These are phyloP conservation scores for Iphiclides podalirius DNA, from an alignment of 2,888 invertebrate species.

Conservation along the genomic window DNA sequence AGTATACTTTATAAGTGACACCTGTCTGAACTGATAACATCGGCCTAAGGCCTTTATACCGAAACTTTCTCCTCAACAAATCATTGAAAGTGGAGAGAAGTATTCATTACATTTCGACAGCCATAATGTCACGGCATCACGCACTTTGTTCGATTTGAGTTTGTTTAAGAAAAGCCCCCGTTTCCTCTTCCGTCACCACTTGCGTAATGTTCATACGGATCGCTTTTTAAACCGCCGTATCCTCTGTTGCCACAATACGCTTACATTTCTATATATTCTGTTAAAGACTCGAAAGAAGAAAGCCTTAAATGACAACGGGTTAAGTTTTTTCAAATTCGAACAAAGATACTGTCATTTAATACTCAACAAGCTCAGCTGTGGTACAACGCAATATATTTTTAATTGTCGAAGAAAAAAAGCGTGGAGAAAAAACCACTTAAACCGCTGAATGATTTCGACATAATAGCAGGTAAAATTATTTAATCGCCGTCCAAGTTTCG, in stretches of 20 bases:
- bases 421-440: constrained; percentile 39
- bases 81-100: too few relatives aligned
- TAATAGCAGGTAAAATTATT: constrained; percentile 53
- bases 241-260: constrained; percentile 4
- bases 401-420: constrained; percentile 48
- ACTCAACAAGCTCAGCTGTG: constrained; percentile 52
- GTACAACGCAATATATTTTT: constrained; percentile 52
- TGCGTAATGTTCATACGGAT: background rate
- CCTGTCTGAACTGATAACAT: too few relatives aligned
- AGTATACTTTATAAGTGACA: too few relatives aligned
- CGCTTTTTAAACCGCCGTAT: background rate
- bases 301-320: constrained; percentile 34
- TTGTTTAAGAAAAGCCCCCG: background rate
- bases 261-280: constrained; percentile 8
- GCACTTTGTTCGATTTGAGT: background rate
- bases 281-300: constrained; percentile 11
- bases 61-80: too few relatives aligned
- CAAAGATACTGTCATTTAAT: constrained; percentile 58
- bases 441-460: constrained; percentile 49
- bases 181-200: constrained; percentile 12
- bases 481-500: constrained; percentile 30
- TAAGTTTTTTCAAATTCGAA: constrained; percentile 29
- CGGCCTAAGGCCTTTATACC: too few relatives aligned
- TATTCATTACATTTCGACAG: too few relatives aligned
- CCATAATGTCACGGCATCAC: too few relatives aligned